These are phyloP conservation scores for Clarias platycephalus DNA, from an alignment of 2,797 vertebrate genomes.

Conservation along the genomic window DNA sequence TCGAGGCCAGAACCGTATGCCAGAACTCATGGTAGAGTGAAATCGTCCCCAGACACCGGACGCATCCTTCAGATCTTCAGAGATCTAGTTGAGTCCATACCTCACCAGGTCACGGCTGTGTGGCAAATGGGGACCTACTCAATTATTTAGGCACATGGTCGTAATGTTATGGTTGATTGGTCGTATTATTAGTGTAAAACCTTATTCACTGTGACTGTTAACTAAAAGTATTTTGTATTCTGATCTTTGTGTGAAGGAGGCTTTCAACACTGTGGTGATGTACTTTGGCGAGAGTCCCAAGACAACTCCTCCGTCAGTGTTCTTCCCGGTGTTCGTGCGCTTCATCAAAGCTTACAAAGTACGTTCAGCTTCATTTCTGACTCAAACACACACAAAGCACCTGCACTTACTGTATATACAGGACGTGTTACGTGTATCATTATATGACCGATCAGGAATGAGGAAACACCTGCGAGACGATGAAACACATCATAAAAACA, in stretches of 20 bases:
- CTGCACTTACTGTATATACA: not conserved
- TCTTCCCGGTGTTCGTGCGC: slow-evolving; percentile 95
- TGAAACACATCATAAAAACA: not conserved
- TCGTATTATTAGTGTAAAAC: too few species aligned
- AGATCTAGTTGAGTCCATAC: too few species aligned
- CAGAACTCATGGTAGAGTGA: too few species aligned
- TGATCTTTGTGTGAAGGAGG: slow-evolving; percentile 76
- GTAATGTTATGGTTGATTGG: too few species aligned
- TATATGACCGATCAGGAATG: not conserved
- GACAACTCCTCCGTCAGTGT: slow-evolving; percentile 92
- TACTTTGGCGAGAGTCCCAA: slow-evolving; percentile 97
- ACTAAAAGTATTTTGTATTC: not conserved
- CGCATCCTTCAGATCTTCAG: too few species aligned
- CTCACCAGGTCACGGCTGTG: too few species aligned
- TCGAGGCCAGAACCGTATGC: too few species aligned
- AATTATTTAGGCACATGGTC: too few species aligned
- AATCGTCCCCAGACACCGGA: too few species aligned
- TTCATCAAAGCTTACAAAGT: slow-evolving; percentile 98
- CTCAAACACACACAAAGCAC: not conserved
- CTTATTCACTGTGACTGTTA: too few species aligned
- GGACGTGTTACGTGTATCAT: not conserved
- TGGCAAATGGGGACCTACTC: too few species aligned
- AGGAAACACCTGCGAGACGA: not conserved
- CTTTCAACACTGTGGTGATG: slow-evolving; percentile 91
- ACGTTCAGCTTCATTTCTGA: slow-evolving; percentile 32